These are phyloP conservation scores for Melipona bicolor DNA, from an alignment of 2,888 invertebrate species.

Conservation along the genomic window DNA sequence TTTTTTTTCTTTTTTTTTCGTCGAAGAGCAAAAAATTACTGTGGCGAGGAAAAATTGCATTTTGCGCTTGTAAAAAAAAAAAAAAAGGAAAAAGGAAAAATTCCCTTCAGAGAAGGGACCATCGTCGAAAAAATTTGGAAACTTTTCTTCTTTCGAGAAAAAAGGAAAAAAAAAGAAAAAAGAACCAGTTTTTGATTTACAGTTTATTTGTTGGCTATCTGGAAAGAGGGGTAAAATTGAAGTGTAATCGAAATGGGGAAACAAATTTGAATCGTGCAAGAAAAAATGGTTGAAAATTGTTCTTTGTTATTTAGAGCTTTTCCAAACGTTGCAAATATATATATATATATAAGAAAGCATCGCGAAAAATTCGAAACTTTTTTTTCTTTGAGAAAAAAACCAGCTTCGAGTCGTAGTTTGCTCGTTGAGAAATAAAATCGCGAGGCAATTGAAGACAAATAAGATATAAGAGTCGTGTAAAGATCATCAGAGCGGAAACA, in stretches of 20 bases:
- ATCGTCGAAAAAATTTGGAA: background rate
- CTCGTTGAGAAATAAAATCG: no score
- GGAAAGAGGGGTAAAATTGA: background rate
- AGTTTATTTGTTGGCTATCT: background rate
- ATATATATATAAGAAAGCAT: no score
- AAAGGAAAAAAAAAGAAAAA: accelerated
- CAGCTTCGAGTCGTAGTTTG: no score
- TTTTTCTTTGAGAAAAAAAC: no score
- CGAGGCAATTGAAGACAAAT: no score
- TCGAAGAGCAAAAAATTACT: background rate
- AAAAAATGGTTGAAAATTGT: background rate
- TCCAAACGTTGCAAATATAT: conserved; percentile 7
- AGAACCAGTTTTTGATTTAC: background rate
- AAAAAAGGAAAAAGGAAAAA: no score
- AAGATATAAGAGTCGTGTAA: no score
- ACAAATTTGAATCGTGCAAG: background rate
- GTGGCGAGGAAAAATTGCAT: background rate
- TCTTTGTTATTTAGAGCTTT: background rate
- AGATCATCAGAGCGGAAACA: no score
- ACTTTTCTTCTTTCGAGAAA: background rate
- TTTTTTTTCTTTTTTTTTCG: background rate
- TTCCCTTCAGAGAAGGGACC: background rate
- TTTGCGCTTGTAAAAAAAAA: background rate
- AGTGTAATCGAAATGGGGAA: background rate
- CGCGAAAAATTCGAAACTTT: no score